Evolutionary conservation across 2,113 vertebrate species (phyloP), one percentile per base, ranked within the genome.

Genomic region (Mesoclemmys tuberculata): DNA sequence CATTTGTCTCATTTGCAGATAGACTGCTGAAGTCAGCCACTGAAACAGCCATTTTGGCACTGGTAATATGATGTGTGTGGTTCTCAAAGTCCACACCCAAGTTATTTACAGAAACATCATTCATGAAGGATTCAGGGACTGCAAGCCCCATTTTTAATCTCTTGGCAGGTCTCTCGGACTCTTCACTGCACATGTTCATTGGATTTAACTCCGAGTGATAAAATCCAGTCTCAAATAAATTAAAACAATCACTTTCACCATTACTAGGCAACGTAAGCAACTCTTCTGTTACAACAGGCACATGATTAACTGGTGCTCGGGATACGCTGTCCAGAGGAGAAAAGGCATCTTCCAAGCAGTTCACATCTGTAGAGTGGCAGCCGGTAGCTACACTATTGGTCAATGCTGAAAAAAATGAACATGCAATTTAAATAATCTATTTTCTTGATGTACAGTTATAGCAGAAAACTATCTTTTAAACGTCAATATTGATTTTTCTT

Each of bases 41-140:
- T 0, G 99, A 99, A 93, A 99, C 99, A 1, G 99, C 99, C 99
- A 99, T 99, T 98, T 99, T 99, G 98, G 99, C 98, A 94, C 99
- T 99, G 44, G 99, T 99, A 97, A 99, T 99, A 55, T 99, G 99
- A 93, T 99, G 99, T 2, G 99, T 97, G 84, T 98, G 98, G 71
- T 98, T 98, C 88, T 99, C 99, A 0, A 99, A 99, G 98, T 99
- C 99, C 96, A 99, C 99, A 41, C 98, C 98, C 29, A 99, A 98
- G 97, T 99, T 99, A 91, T 98, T 98, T 93, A 99, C 99, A 49
- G 99, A 99, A 64, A 99, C 99, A n/a, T 99, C 99, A 94, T 95
- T 99, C 90, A 99, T 99, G 88, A 99, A 99, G 38, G 99, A 98
- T 80, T 99, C 99, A 3, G 98, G 98, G 58, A 98, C 98, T 2